Percentiles rank a stretch among this genome's conserved stretches.
Evolutionary conservation across 2,888 invertebrate species (phyloP).

Genomic region (Alentia gelatinosa): DNA sequence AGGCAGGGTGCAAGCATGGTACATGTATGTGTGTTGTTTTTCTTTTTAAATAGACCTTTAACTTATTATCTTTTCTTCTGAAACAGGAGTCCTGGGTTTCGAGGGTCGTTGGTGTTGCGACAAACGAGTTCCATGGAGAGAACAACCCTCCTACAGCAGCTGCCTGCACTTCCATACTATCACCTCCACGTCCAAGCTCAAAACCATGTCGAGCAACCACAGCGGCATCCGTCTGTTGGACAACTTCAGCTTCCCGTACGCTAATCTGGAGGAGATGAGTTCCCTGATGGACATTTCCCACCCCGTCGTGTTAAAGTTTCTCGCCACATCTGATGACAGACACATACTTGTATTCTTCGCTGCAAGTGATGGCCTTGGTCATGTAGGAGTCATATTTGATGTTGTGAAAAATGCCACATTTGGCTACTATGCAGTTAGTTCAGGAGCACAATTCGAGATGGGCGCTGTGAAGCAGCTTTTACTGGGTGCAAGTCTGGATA

Average conservation of each 20-base stretch:
- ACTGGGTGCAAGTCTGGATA: not conserved
- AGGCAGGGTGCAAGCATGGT: no score
- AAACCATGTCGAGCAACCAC: not conserved
- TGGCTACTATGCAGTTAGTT: not conserved
- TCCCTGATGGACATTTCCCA: not conserved
- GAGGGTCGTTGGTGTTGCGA: not conserved
- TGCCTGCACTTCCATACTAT: constrained; percentile 1
- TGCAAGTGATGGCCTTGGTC: not conserved
- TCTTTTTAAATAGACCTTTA: no score
- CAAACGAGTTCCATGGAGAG: constrained; percentile 10
- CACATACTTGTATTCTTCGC: not conserved
- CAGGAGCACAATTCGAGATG: not conserved
- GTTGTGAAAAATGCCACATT: not conserved
- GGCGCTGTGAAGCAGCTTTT: not conserved
- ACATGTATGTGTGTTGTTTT: no score
- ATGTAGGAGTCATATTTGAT: constrained; percentile 24
- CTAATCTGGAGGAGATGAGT: not conserved
- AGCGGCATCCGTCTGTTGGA: not conserved
- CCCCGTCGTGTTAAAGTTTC: not conserved
- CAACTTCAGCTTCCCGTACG: not conserved
- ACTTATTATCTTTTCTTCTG: no score
- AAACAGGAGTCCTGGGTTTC: not conserved
- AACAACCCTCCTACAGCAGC: not conserved
- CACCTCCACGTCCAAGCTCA: not conserved
- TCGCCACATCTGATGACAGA: not conserved